Evolutionary conservation across 2,888 invertebrate species (phyloP), one percentile per base, ranked within the genome.

Genomic region (Macrosoma leucophasiata): DNA sequence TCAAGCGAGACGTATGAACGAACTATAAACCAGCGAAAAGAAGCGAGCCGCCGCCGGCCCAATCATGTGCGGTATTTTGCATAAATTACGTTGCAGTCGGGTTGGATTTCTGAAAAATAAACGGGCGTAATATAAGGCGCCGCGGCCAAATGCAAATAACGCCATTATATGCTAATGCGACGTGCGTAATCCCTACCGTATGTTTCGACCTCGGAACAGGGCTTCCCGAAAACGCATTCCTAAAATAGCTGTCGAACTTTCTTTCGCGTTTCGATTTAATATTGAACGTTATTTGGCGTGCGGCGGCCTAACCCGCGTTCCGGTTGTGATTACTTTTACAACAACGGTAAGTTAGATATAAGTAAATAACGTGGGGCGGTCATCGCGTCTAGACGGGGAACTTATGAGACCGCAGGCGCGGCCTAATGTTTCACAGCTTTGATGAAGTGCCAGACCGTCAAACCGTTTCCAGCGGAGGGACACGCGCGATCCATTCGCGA

Each of bases 111-210:
- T 64, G 69, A 75, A 76, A 78, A 82, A 77, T 72, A 70, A 73
- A 63, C 69, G 55, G 64, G 58, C 64, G 71, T 69, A 67, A 73
- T 76, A 73, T 70, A 71, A 69, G 59, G 66, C 61, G 52, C 61
- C 55, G 62, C 55, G 63, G 59, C 46, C 63, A 62, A 74, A 82
- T 78, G 77, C 72, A 74, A 81, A 78, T 76, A 77, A 64, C 72
- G 60, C 77, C 62, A 79, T 82, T 79, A 77, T 78, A 82, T 78
- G 79, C 58, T 77, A 79, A 82, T 79, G 58, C 55, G 58, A 65
- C 58, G 65, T 72, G 76, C 71, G 78, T 79, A 76, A 72, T 73
- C 64, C 68, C 60, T 55, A 56, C 62, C 50, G 63, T 62, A 57
- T 64, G 67, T 65, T 62, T 55, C 62, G 55, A 58, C 66, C 57